A percentile compares a stretch with the other conserved stretches of the same genome.
Conservation (phyloP, 2,888 invertebrate species). For the Campoletis raptor region DNA sequence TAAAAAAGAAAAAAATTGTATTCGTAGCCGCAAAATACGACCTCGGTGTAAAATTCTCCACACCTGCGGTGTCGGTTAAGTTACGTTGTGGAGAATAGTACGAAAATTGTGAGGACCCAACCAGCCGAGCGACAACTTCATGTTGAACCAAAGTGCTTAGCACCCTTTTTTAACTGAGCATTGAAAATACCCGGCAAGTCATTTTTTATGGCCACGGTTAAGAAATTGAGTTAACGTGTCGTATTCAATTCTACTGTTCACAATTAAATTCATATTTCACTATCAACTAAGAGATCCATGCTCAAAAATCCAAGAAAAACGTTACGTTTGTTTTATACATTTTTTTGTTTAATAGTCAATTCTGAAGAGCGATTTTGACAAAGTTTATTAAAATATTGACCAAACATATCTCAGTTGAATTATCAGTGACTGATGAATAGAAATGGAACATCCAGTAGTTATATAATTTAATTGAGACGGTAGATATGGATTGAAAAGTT, state of each 20-base stretch:
- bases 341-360: background rate
- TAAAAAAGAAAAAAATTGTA: background rate
- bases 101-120: background rate
- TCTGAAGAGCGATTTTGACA: background rate
- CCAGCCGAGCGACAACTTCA: background rate
- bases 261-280: background rate
- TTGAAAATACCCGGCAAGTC: background rate
- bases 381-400: background rate
- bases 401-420: background rate
- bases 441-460: background rate
- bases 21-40: background rate
- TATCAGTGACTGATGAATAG: background rate
- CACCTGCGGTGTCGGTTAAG: background rate
- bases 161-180: background rate
- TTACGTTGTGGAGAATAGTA: background rate
- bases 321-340: background rate
- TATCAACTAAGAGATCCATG: background rate
- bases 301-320: background rate
- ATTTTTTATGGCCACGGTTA: background rate
- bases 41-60: background rate
- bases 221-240: background rate
- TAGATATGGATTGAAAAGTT: constrained; percentile 63
- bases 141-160: background rate
- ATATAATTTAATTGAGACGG: constrained; percentile 33
- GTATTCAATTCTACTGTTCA: background rate